Base-by-base conservation (phyloP, 2,113 vertebrate species). In the Potamarius usumacintae region DNA sequence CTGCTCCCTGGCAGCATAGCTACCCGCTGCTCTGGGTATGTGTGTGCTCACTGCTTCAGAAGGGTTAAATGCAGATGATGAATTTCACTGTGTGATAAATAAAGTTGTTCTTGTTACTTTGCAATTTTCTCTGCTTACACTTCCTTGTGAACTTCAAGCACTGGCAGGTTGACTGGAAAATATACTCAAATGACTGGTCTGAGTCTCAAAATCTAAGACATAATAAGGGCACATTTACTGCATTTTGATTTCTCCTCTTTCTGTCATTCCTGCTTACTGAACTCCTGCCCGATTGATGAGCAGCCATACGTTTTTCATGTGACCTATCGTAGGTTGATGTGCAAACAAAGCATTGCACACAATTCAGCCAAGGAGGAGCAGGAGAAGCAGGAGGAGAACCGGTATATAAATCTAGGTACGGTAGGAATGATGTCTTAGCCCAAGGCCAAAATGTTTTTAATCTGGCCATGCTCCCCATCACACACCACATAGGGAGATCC, bases 281-380 rank as follows among this genome's bases (percentile, higher is more conserved):
- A 60, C 18, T 30, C 57, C 67, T 48, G 50, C 53, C 87, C 15
- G 17, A 63, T 25, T 60, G 63, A 78, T 15, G 85, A 85, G 62
- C 18, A 79, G 62, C 93, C 90, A 95, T 95, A 91, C 92, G 94
- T 95, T 93, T 94, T 95, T 94, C 91, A 95, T 94, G 91, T 94
- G 94, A 94, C 94, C 94, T 94, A 95, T 95, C 89, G 67, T 81
- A 92, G 92, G 93, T 92, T 90, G 91, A 91, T 91, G 90, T 91
- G 90, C 92, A 90, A 92, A 94, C 89, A 90, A 91, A 93, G 92
- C 90, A 92, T 88, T 88, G 89, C 82, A 83, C 65, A 83, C 72
- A 25, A 65, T 27, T 63, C 42, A 62, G 57, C 2, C 52, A 50
- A 62, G 30, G 20, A 60, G n/a, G 7, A 71, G 22, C 7, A 55